Percentiles rank a stretch among this genome's conserved stretches.
These are phyloP conservation scores for Mya arenaria DNA, from an alignment of 1,140 invertebrate species.

Conservation along the genomic window DNA sequence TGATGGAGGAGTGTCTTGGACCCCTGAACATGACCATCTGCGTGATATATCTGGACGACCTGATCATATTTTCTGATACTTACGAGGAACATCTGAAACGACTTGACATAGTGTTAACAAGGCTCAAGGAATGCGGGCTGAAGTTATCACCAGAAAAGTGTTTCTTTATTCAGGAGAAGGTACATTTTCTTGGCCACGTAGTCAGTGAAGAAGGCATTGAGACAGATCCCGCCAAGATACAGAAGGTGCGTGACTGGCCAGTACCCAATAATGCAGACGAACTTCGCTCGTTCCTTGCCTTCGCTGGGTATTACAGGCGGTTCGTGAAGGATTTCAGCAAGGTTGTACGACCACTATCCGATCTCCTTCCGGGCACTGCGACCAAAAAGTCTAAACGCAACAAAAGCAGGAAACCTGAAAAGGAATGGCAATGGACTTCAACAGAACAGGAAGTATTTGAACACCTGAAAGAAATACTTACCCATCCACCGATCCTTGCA, in stretches of 20 bases:
- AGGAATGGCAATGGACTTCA: slow-evolving; percentile 28
- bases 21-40: background rate
- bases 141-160: slow-evolving; percentile 18
- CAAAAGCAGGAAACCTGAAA: background rate
- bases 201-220: slow-evolving; percentile 61
- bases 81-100: slow-evolving; percentile 39
- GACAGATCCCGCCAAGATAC: slow-evolving; percentile 77
- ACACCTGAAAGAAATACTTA: slow-evolving; percentile 54
- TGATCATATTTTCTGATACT: background rate
- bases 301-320: slow-evolving; percentile 76
- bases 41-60: background rate
- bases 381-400: background rate
- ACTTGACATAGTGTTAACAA: slow-evolving; percentile 60
- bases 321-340: slow-evolving; percentile 66
- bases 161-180: background rate
- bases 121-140: slow-evolving; percentile 40
- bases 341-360: slow-evolving; percentile 58
- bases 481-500: slow-evolving; percentile 55
- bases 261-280: slow-evolving; percentile 62
- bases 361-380: slow-evolving; percentile 44
- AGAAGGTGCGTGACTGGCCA: slow-evolving; percentile 73
- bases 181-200: slow-evolving; percentile 54
- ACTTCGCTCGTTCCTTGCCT: slow-evolving; percentile 68
- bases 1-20: background rate
- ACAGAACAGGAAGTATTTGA: slow-evolving; percentile 56